Conservation (phyloP, 64 coral and sea anemone genomes). For the Pocillopora verrucosa region DNA sequence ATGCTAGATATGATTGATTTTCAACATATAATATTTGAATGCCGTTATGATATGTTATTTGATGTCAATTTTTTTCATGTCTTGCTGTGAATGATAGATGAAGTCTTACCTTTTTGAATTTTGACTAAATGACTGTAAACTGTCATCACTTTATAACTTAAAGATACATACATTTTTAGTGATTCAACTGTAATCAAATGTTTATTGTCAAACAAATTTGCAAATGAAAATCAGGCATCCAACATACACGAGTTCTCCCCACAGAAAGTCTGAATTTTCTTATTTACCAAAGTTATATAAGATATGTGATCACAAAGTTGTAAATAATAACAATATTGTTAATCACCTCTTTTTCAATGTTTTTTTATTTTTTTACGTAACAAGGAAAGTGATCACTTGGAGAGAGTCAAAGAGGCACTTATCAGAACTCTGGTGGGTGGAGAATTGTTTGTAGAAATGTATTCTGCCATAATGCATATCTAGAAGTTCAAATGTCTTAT, state of each 20-base stretch:
- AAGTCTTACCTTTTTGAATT: no score
- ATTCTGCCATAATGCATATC: background rate
- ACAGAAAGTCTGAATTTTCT: background rate
- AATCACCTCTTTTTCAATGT: background rate
- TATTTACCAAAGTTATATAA: no score
- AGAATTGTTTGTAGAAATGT: background rate
- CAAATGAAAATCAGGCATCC: background rate
- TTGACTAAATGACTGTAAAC: no score
- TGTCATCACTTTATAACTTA: no score
- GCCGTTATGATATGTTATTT: background rate
- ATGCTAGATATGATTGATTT: no score
- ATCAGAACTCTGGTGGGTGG: constrained; percentile 80
- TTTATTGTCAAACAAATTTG: background rate
- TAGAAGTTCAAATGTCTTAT: background rate
- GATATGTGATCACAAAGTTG: background rate
- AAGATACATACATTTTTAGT: background rate
- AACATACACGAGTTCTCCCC: background rate
- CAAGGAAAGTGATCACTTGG: constrained; percentile 83
- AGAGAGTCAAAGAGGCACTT: constrained; percentile 88
- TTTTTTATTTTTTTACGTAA: background rate
- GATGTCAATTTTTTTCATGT: background rate
- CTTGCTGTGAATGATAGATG: background rate
- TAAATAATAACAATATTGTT: background rate
- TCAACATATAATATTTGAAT: background rate
- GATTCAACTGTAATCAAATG: background rate